Base-by-base conservation (phyloP, 23 tunicate species). In the Ascidia mentula region DNA sequence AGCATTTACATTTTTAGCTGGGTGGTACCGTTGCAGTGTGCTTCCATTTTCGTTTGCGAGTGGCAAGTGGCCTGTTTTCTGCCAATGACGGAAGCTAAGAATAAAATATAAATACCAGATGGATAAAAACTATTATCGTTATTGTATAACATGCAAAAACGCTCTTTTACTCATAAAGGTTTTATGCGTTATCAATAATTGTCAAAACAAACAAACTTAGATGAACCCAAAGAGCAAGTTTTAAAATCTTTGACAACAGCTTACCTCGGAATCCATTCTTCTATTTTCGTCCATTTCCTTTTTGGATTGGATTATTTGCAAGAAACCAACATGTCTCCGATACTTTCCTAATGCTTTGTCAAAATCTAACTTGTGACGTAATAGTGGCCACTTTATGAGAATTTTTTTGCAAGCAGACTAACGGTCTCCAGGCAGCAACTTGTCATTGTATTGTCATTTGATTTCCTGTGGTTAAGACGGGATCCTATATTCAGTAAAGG, bases 1-100 rank as follows among this genome's bases (percentile, higher is more conserved):
- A 42, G 53, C 53, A 42, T 9, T 42, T 42, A 42, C 53, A 42
- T 9, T 9, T 42, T 9, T 9, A 42, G 12, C 15, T 9, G n/a
- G n/a, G n/a, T n/a, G n/a, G 22, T 53, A 53, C 65, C 65, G 65
- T 26, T 20, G 65, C 65, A 28, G 12, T 1, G 22, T 53, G 69
- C 45, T 40, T 77, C 80, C 80, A 77, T 77, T 77, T 77, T 26
- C 80, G 33, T 77, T 77, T 77, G 26, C 80, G 65, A 28, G 65
- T 28, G 13, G 65, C 24, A 9, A 28, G 13, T 53, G 65, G 65
- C 65, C 65, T 53, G 13, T 28, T 53, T 9, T 53, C 65, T 53
- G 13, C 13, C 65, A 9, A 20, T 9, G 65, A 28, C 24, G 65
- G 65, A 3, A 53, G 24, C 65, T 53, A 9, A 9, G 24, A 53